Conservation (phyloP, 2,888 invertebrate genomes). For the Nemoura dubitans region DNA sequence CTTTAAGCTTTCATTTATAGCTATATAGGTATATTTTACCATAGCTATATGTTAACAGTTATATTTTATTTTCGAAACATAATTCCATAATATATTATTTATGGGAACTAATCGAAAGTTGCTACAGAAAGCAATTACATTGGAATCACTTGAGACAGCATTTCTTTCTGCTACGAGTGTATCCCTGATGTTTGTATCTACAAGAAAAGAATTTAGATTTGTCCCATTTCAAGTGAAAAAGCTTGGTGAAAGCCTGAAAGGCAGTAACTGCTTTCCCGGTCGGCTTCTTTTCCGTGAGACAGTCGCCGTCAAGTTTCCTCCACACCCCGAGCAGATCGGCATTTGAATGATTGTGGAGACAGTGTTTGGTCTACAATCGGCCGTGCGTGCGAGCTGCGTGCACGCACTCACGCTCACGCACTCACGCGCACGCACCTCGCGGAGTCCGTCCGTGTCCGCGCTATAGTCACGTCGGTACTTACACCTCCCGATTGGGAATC, state of each 20-base stretch:
- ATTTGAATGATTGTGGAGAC: slow-evolving; percentile 32
- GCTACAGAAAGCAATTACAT: neutral
- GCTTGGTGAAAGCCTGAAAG: neutral
- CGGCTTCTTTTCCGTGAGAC: neutral
- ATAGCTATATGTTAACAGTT: too few species aligned
- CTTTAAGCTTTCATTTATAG: neutral
- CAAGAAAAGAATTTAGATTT: neutral
- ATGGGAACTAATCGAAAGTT: slow-evolving; percentile 10
- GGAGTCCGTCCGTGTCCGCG: too few species aligned
- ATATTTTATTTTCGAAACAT: neutral
- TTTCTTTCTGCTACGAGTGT: neutral
- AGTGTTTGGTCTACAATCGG: slow-evolving; percentile 33
- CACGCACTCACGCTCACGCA: neutral
- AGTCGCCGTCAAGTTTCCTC: neutral
- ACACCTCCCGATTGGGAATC: neutral
- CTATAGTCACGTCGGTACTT: too few species aligned
- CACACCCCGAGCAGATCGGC: neutral
- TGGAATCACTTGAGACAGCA: neutral
- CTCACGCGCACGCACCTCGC: too few species aligned
- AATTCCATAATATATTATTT: neutral
- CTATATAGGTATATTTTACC: too few species aligned
- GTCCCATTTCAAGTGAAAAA: neutral
- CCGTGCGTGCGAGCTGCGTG: neutral
- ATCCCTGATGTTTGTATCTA: neutral
- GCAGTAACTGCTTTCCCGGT: neutral